Percentiles rank a stretch among this genome's conserved stretches.
phyloP scores from a whole-genome alignment of 2,888 invertebrate species.

The Drepana falcataria region DNA sequence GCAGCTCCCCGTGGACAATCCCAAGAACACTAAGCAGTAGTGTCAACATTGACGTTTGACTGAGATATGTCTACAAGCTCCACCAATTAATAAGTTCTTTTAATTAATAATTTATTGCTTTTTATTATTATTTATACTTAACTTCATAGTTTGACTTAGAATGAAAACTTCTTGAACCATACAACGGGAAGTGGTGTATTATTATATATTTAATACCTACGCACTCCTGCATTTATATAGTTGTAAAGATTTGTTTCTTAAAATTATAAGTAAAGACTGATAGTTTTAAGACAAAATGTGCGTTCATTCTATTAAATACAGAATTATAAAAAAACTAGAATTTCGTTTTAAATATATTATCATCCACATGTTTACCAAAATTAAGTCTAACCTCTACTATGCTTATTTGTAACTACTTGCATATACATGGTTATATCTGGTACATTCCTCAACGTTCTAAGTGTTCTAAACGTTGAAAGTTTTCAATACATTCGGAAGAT shows the following conservation, averaged over 20 bases:
- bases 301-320: slow-evolving; percentile 36
- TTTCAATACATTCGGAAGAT: no score
- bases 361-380: no score
- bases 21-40: slow-evolving; percentile 50
- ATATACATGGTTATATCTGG: no score
- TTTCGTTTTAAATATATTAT: background rate
- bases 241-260: slow-evolving; percentile 15
- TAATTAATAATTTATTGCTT: slow-evolving; percentile 48
- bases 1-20: slow-evolving; percentile 40
- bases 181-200: slow-evolving; percentile 10
- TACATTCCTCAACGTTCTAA: no score
- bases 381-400: no score
- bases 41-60: slow-evolving; percentile 5
- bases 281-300: slow-evolving; percentile 41
- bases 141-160: background rate
- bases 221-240: background rate
- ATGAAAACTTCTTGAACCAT: slow-evolving; percentile 6
- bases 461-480: no score
- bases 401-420: no score
- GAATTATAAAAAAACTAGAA: background rate
- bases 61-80: slow-evolving; percentile 16
- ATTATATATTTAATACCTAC: no score
- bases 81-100: slow-evolving; percentile 42
- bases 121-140: slow-evolving; percentile 28
- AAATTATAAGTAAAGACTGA: slow-evolving; percentile 54